Evolutionary conservation across 2,113 vertebrate species (phyloP), one percentile per base, ranked within the genome.

Genomic region (Pseudorectes ferrugineus): DNA sequence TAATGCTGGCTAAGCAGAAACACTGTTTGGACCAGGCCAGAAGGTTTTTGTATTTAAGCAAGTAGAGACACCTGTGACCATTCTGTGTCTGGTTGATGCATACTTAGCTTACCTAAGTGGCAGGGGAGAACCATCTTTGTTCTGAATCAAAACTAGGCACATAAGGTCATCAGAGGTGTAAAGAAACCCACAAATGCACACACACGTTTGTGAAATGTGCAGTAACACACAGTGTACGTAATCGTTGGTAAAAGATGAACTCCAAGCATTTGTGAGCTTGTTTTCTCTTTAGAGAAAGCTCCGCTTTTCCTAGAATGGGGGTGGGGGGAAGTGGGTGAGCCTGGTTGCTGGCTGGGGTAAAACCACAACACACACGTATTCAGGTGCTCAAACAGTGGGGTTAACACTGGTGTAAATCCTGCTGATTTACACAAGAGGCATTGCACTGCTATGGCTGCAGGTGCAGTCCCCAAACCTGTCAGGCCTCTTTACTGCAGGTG

Each of bases 91-190:
- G 11, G 9, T 25, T 67, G 38, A 38, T 73, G 38, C 6, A 8
- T 33, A 31, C 18, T 42, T 31, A 55, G 42, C 45, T 45, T 42
- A 19, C 29, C 49, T 57, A 42, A 52, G 12, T 10, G 29, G 25
- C 31, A 78, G 18, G 19, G 19, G 7, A 21, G 46, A 66, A 19
- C 28, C 1, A 0, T 65, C 54, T 76, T 52, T 1, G 0, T 68
- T 85, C 38, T 76, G 46, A 90, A 19, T 14, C 12, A 33, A 49
- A 57, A 43, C 19, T 9, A 14, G 40, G 22, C 31, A 51, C 0
- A 0, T 10, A 28, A 46, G 11, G 42, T 58, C 11, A 19, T 36
- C 33, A 86, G 46, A 51, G 3, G 1, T 1, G 7, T 13, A 20
- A 7, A 28, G 36, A 75, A 45, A 16, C 24, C n/a, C 29, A 17